Evolutionary conservation across 1,140 invertebrate species (phyloP).

Genomic region (Palaemon carinicauda): DNA sequence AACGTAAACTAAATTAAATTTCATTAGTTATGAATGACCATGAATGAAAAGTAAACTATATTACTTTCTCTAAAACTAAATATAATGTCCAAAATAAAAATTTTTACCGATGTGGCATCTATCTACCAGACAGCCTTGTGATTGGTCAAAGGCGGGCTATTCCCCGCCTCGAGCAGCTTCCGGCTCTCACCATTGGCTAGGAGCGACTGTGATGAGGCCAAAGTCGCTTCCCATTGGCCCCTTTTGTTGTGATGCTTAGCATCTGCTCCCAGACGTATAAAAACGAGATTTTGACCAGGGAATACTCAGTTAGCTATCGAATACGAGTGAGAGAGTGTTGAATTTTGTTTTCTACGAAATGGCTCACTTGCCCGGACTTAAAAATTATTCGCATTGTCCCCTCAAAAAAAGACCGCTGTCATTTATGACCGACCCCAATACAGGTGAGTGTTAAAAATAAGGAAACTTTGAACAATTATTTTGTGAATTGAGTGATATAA

Average conservation of each 20-base stretch:
- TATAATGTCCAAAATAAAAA: not conserved
- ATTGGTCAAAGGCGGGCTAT: not conserved
- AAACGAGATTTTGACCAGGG: slow-evolving; percentile 5
- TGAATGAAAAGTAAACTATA: no score
- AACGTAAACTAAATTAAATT: no score
- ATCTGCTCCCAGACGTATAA: slow-evolving; percentile 20
- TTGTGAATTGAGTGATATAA: no score
- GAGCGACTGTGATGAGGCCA: not conserved
- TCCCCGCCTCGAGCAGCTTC: slow-evolving; percentile 7
- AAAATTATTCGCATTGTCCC: slow-evolving; percentile 43
- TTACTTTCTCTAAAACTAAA: not conserved
- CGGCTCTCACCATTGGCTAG: slow-evolving; percentile 15
- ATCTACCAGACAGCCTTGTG: not conserved
- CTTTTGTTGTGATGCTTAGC: slow-evolving; percentile 37
- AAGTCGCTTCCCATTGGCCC: slow-evolving; percentile 26
- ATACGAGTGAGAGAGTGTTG: not conserved
- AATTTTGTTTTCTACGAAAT: slow-evolving; percentile 36
- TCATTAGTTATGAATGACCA: no score
- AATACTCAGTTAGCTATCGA: slow-evolving; percentile 38
- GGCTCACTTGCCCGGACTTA: slow-evolving; percentile 9
- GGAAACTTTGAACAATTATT: no score
- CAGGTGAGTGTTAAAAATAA: slow-evolving; percentile 18
- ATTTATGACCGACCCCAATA: slow-evolving; percentile 4
- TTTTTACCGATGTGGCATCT: not conserved
- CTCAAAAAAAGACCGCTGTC: slow-evolving; percentile 34